Conservation (phyloP, 2,797 vertebrate species). For the Nyctalus aviator region DNA sequence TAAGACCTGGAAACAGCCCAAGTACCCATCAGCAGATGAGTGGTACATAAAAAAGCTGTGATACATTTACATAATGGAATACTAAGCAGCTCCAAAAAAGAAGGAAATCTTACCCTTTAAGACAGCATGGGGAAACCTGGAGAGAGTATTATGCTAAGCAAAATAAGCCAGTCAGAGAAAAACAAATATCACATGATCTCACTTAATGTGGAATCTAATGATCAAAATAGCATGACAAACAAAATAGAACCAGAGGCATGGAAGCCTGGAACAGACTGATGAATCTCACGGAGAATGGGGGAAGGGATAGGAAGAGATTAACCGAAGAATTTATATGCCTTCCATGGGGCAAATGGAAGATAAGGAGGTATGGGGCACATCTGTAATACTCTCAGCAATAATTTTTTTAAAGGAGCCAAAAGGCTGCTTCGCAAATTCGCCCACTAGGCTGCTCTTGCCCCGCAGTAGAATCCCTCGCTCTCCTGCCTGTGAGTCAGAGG, state of each 20-base stretch:
- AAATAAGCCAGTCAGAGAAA: background rate
- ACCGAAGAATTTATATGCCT: background rate
- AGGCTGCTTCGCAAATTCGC: background rate
- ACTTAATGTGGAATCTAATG: background rate
- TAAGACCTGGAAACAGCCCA: background rate
- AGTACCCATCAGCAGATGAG: background rate
- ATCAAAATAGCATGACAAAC: background rate
- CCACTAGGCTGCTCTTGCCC: background rate
- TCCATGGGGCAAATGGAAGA: background rate
- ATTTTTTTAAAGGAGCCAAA: background rate
- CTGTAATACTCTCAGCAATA: background rate
- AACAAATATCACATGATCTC: background rate
- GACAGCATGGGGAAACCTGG: background rate
- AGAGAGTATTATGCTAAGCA: background rate
- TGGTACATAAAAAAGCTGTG: background rate
- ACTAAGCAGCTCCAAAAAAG: background rate
- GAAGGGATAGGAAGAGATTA: background rate
- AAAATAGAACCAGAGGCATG: background rate
- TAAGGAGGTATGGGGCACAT: background rate
- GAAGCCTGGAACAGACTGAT: background rate
- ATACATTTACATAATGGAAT: background rate
- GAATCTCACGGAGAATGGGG: background rate
- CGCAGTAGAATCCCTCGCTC: background rate
- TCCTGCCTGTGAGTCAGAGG: background rate
- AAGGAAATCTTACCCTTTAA: background rate